Percentiles rank a stretch among this genome's conserved stretches.
These are phyloP conservation scores for Zosterops lateralis DNA, from an alignment of 2,113 vertebrate species.

Conservation along the genomic window DNA sequence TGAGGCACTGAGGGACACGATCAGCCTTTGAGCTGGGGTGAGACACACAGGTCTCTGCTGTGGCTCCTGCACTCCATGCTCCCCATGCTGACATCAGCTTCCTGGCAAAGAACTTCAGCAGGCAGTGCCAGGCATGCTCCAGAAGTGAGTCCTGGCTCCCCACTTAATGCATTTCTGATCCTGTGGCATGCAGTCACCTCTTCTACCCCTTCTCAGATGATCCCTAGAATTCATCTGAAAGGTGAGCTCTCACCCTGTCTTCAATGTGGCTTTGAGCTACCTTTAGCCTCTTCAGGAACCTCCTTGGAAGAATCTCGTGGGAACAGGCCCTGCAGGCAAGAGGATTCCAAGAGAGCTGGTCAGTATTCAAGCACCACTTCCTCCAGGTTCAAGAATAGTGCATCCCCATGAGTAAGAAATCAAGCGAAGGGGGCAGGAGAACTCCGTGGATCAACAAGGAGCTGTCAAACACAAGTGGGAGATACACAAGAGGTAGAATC, in stretches of 20 bases:
- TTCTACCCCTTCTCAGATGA: neutral
- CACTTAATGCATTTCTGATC: neutral
- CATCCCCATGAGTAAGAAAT: neutral
- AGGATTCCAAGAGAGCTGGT: neutral
- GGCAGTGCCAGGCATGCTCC: neutral
- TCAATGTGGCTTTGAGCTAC: neutral
- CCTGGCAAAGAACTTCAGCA: neutral
- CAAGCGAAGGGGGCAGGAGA: neutral
- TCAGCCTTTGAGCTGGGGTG: neutral
- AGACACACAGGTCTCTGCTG: fast-evolving
- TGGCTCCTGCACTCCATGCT: neutral
- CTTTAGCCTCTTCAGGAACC: neutral
- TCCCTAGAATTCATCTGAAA: neutral
- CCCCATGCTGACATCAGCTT: neutral
- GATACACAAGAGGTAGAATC: neutral
- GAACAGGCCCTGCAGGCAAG: neutral
- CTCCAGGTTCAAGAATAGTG: neutral
- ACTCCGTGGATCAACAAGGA: neutral
- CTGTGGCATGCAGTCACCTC: neutral
- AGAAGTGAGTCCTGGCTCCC: neutral
- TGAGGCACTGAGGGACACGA: fast-evolving
- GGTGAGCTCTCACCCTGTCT: neutral
- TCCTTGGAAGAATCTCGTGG: neutral
- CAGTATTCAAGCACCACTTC: neutral
- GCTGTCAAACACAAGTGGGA: neutral